phyloP scores from a whole-genome alignment of 2,113 vertebrate genomes.

The Brienomyrus longianalis region DNA sequence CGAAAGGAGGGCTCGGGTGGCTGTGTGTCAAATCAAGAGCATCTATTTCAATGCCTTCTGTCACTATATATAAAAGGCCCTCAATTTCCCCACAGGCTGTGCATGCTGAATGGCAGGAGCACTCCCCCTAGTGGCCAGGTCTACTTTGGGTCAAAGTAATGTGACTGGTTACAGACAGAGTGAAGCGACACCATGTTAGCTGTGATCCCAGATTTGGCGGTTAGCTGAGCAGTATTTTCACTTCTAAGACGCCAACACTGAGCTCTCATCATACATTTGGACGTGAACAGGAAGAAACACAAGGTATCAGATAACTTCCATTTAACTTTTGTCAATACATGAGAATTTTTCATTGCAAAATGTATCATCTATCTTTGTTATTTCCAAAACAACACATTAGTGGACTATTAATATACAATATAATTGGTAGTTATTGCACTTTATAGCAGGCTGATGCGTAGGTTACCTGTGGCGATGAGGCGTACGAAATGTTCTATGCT shows the following conservation, averaged over 20 bases:
- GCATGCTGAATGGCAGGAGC: neutral
- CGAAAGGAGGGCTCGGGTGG: neutral
- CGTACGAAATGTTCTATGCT: neutral
- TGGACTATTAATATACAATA: neutral
- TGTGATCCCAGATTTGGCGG: neutral
- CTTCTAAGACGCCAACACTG: neutral
- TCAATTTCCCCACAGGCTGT: neutral
- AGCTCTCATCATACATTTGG: neutral
- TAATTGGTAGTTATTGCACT: neutral
- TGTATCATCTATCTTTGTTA: neutral
- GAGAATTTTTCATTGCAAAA: neutral
- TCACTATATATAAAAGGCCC: neutral
- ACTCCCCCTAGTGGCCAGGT: slow-evolving; percentile 7
- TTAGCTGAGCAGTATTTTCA: neutral
- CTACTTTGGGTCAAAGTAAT: neutral
- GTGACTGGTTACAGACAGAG: neutral
- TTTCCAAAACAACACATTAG: neutral
- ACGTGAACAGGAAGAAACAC: neutral
- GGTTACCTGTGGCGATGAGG: neutral
- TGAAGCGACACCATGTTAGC: neutral
- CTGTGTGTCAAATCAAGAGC: neutral
- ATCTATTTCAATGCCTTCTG: neutral
- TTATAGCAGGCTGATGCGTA: neutral
- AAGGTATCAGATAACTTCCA: neutral
- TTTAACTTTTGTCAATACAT: neutral